Percentiles rank a stretch among this genome's conserved stretches.
Evolutionary conservation across 2,113 vertebrate species (phyloP).

Genomic region (Elaphurus davidianus): DNA sequence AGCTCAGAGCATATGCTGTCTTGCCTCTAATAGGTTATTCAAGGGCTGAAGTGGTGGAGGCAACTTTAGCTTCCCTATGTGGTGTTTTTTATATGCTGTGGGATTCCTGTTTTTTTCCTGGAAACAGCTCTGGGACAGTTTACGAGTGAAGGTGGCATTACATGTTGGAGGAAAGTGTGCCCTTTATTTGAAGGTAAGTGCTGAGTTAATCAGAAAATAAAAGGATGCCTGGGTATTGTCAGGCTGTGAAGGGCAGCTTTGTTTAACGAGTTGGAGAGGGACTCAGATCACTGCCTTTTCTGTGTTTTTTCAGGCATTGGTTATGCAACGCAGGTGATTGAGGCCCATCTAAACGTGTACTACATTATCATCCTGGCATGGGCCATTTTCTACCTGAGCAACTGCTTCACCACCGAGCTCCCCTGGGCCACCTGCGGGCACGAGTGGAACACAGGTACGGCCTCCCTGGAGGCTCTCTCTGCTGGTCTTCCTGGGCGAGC

Average conservation of each 20-base stretch:
- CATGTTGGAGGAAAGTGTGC: constrained; percentile 98
- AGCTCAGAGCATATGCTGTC: background rate
- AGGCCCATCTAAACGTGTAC: constrained; percentile 96
- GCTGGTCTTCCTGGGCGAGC: background rate
- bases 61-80: constrained; percentile 86
- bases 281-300: background rate
- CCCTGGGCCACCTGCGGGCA: constrained; percentile 98
- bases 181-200: constrained; percentile 96
- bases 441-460: constrained; percentile 97
- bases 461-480: background rate
- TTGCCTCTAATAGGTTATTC: background rate
- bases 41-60: background rate
- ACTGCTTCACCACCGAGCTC: constrained; percentile 96
- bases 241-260: background rate
- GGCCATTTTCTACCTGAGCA: constrained; percentile 99
- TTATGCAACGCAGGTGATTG: constrained; percentile 98
- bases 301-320: constrained; percentile 89
- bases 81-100: constrained; percentile 98
- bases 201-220: background rate
- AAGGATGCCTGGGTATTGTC: background rate
- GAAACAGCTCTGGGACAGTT: constrained; percentile 98
- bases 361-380: constrained; percentile 98
- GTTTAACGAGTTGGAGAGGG: background rate
- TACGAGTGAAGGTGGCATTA: constrained; percentile 98
- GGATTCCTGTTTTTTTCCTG: constrained; percentile 99